Evolutionary conservation across 2,797 vertebrate species (phyloP), one percentile per base, ranked within the genome.

Genomic region (Schizopygopsis malacanthus): DNA sequence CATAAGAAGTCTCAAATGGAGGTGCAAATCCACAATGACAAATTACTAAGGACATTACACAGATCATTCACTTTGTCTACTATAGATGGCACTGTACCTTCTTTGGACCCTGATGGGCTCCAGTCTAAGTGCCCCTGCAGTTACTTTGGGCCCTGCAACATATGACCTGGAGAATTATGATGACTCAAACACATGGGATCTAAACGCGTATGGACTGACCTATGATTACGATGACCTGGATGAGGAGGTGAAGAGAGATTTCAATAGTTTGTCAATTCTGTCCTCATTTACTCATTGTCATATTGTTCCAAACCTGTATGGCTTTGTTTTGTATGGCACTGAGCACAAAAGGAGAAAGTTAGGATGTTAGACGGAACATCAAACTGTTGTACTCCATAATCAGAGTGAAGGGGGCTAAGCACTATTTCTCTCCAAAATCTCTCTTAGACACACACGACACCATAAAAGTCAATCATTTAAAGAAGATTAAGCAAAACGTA

Each of bases 191-290:
- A 92, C 65, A 41, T 88, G 93, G 65, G 93, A 95, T 75, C 83
- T 94, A 59, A 95, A 92, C 88, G 91, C 87, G 87, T 95, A 95
- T 0, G 94, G 94, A 85, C 93, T 95, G 45, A 90, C 89, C 59
- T 94, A 93, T 0, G 94, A 95, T 87, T 95, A 95, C 0, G 73
- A 93, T 12, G 94, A 95, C 86, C 87, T 93, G 9, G 92, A 91
- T 81, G 92, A 93, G 0, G 92, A 95, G 95, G 96, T 96, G 89
- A 92, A 25, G 11, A 47, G 2, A 28, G 25, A 33, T 52, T 69
- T 75, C 37, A 33, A 22, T n/a, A n/a, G 28, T 18, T 16, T 43
- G 76, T 43, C 54, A 47, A 8, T 33, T 50, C 15, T n/a, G 25
- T 78, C 25, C 15, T 65, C 37, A 39, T 12, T 65, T 56, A 50